phyloP scores from a whole-genome alignment of 2,888 invertebrate genomes.

The Lymantria dispar region DNA sequence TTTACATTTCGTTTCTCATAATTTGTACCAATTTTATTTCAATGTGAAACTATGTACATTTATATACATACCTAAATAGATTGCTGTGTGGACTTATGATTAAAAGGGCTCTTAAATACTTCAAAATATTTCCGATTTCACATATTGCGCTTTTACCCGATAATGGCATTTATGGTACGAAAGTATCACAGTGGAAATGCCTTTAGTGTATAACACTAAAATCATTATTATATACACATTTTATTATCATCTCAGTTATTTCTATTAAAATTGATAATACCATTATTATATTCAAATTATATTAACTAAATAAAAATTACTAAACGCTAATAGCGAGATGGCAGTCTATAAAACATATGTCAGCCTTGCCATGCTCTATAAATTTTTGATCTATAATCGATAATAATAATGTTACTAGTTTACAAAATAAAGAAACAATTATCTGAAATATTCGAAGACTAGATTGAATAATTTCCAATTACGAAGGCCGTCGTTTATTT shows the following conservation, averaged over 20 bases:
- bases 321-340: slow-evolving; percentile 32
- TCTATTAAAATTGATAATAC: slow-evolving; percentile 28
- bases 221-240: slow-evolving; percentile 31
- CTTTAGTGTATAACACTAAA: slow-evolving; percentile 27
- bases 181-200: slow-evolving; percentile 54
- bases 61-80: slow-evolving; percentile 53
- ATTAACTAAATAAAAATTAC: slow-evolving; percentile 26
- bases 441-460: slow-evolving; percentile 16
- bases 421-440: slow-evolving; percentile 21
- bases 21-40: slow-evolving; percentile 36
- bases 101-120: slow-evolving; percentile 29
- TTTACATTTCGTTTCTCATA: slow-evolving; percentile 22
- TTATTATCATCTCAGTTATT: slow-evolving; percentile 18
- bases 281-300: slow-evolving; percentile 28
- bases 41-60: slow-evolving; percentile 49
- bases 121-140: slow-evolving; percentile 27
- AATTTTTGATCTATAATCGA: slow-evolving; percentile 34
- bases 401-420: slow-evolving; percentile 23
- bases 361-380: slow-evolving; percentile 42
- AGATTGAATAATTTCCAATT: slow-evolving; percentile 23
- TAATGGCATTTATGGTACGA: slow-evolving; percentile 48
- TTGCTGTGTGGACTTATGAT: slow-evolving; percentile 37
- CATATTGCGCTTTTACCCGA: slow-evolving; percentile 22
- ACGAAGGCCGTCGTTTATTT: slow-evolving; percentile 12
- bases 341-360: slow-evolving; percentile 64